These are phyloP conservation scores for Lanius collurio DNA, from an alignment of 2,113 vertebrate species.

Conservation along the genomic window DNA sequence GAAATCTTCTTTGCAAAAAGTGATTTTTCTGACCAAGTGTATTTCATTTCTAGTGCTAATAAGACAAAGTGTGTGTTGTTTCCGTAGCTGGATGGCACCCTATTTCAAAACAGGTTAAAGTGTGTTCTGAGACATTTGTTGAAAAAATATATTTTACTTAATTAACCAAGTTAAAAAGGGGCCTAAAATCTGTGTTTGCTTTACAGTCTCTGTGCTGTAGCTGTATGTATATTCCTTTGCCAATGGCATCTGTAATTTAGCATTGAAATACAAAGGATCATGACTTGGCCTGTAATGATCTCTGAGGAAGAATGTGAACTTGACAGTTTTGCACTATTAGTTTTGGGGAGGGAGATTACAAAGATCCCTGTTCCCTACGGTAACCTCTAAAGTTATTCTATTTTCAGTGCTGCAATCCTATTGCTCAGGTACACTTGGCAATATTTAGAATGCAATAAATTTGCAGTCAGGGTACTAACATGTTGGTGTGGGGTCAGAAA, in stretches of 20 bases:
- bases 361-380: not conserved
- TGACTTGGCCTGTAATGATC: not conserved
- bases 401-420: not conserved
- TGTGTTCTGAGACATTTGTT: conserved; percentile 9
- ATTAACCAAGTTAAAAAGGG: conserved; percentile 4
- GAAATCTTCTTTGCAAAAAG: not conserved
- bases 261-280: not conserved
- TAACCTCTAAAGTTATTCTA: not conserved
- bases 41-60: not conserved
- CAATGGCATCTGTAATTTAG: not conserved
- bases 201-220: not conserved
- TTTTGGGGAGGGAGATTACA: not conserved
- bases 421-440: not conserved
- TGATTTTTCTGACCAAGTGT: not conserved
- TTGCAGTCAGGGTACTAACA: not conserved
- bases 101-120: conserved; percentile 2
- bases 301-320: not conserved
- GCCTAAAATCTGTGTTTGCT: not conserved
- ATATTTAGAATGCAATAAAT: not conserved
- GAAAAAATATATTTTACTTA: conserved; percentile 12
- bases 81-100: not conserved
- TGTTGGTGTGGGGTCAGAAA: not conserved
- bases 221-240: not conserved
- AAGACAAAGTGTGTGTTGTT: not conserved
- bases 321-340: not conserved